Conservation (phyloP, 2,888 invertebrate genomes). For the Tenthredo mesomela region DNA sequence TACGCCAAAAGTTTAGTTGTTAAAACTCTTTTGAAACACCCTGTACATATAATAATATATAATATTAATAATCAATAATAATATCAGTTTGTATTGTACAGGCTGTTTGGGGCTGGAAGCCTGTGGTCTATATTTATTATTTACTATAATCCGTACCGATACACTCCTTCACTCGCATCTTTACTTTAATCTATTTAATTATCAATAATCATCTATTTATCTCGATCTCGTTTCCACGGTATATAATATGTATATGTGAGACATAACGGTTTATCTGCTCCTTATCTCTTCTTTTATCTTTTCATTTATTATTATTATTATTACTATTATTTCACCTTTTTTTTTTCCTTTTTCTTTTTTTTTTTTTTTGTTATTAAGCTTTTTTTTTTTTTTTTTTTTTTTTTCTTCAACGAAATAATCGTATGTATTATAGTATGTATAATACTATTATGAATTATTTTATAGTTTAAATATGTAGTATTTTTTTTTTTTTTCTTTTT, state of each 20-base stretch:
- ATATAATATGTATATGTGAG: constrained; percentile 58
- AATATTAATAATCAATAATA: constrained; percentile 75
- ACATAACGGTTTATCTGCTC: constrained; percentile 58
- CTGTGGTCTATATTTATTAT: constrained; percentile 67
- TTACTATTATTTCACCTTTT: constrained; percentile 59
- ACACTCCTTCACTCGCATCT: not conserved
- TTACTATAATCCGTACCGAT: constrained; percentile 56
- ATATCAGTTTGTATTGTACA: constrained; percentile 77
- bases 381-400: constrained; percentile 62
- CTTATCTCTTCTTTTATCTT: constrained; percentile 32
- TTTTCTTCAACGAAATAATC: constrained; percentile 72
- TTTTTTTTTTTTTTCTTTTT: constrained; percentile 68
- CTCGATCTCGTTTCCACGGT: constrained; percentile 54
- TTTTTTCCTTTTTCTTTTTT: constrained; percentile 59
- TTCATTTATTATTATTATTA: constrained; percentile 10
- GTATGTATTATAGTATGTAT: constrained; percentile 64
- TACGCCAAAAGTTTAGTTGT: constrained; percentile 58
- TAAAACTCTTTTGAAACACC: constrained; percentile 75
- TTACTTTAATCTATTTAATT: constrained; percentile 39
- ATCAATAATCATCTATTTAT: constrained; percentile 54
- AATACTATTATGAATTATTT: constrained; percentile 71
- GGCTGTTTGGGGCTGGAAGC: constrained; percentile 69
- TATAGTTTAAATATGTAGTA: constrained; percentile 76
- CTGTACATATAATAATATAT: constrained; percentile 70
- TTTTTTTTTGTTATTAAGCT: constrained; percentile 59